Evolutionary conservation across 2,113 vertebrate species (phyloP), one percentile per base, ranked within the genome.

Genomic region (Gasterosteus aculeatus): DNA sequence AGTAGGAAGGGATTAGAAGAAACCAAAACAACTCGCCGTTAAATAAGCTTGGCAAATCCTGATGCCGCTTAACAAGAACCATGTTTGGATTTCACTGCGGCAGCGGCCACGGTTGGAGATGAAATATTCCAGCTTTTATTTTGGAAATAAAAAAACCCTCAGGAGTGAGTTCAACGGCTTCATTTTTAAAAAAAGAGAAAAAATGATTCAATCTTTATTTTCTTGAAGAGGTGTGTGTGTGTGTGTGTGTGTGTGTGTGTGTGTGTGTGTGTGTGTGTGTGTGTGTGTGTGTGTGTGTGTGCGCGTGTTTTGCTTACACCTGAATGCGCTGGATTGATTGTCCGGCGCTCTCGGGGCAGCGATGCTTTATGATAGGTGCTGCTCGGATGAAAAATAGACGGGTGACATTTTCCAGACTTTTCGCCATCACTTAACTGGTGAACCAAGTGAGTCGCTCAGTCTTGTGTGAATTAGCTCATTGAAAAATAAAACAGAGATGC

Each of bases 401-500:
- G 80, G 72, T 88, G 90, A 93, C 89, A 88, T 87, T 87, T 88
- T 90, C 90, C 91, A 93, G 91, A 91, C 87, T 87, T 89, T 85
- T 91, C 86, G 81, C 81, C 86, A 87, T 91, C 89, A 72, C 83
- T 88, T 87, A 85, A 85, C 83, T 74, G 68, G 15, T 91, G 87
- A 92, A 91, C 74, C 75, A 80, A 91, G 87, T 77, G 87, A 91
- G 89, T 84, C 74, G 85, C 80, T 75, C 65, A 88, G 82, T 78
- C 86, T 72, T 54, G 84, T 84, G 89, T 90, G 93, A 94, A 93
- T 91, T 92, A 92, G 89, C 90, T 93, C 92, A 93, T 93, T 93
- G 72, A 92, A 89, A 51, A 84, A 80, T 56, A 81, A 90, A 93
- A 92, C 92, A 93, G 88, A 89, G 90, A 92, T 90, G 86, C 83